Base-by-base conservation (phyloP, 2,113 vertebrate species). In the Scophthalmus maximus region DNA sequence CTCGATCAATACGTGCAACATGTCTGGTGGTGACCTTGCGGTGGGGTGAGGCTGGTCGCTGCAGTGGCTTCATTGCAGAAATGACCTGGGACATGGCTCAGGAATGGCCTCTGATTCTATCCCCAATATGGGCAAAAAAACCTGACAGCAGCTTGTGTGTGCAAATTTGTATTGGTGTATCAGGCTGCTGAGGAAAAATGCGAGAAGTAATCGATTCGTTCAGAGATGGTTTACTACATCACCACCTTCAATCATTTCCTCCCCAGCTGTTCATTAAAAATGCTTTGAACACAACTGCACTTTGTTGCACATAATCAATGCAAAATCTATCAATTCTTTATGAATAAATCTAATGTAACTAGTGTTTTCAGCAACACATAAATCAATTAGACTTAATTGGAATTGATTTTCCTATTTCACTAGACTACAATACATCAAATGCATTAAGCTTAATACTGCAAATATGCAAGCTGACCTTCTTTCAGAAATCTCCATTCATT, bases 1-100 rank as follows among this genome's bases (percentile, higher is more conserved):
- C 32, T 34, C 32, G 66, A 88, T 86, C 82, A 58, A 90, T 88
- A 68, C 17, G 56, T 9, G 63, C 3, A n/a, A n/a, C n/a, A 8
- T 32, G 42, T 36, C 59, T 40, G 36, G 44, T 23, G 9, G 22
- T 73, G 77, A 84, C 75, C 79, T 86, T 80, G 56, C n/a, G 6
- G 20, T 47, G 40, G 57, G 29, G 46, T 17, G 38, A 79, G 40
- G 36, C 57, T 29, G 63, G 71, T 65, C 34, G 60, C 70, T 80
- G 78, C 76, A 71, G 57, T 70, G 72, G 76, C 53, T 71, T 62
- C 47, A 60, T 23, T 68, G 42, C 26, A 55, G 58, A 70, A 65
- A 63, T 47, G 50, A 65, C 60, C 25, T 12, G 18, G 8, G 7
- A 69, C 8, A 18, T 14, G 12, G 49, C 2, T 63, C 3, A 27